Evolutionary conservation across 1,140 invertebrate species (phyloP), one percentile per base, ranked within the genome.

Genomic region (Scaptomyza hsui): DNA sequence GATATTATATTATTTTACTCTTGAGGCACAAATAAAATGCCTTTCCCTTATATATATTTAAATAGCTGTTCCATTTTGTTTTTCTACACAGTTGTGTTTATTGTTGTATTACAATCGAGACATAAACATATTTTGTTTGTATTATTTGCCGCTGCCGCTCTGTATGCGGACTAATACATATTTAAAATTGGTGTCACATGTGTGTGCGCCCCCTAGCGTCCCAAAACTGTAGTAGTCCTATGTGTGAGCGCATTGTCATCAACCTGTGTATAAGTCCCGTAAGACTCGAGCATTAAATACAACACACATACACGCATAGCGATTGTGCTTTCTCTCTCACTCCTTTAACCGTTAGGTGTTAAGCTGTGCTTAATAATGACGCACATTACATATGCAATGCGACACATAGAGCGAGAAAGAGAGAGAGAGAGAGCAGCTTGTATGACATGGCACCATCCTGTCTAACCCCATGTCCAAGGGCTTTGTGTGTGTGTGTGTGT

Each of bases 361-460:
- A 76, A 79, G 68, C 69, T 74, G 53, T 78, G 72, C 73, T 88
- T 88, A 56, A 77, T 81, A 74, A 77, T 81, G 80, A 77, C 64
- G 68, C 37, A 78, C 62, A 83, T 85, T 83, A 75, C 79, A 85
- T 75, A 83, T 83, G 79, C 79, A 72, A 70, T 75, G 57, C 55
- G 75, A 73, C 59, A 44, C 24, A 24, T 0, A 24, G 24, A 24
- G 24, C 24, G 7, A 1, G 26, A 9, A 7, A 29, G 26, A 9
- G 26, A 29, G 26, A 1, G 26, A 29, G 26, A 9, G 26, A 7
- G 26, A 9, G 26, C 9, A 24, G n/a, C n/a, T n/a, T n/a, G n/a
- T n/a, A n/a, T n/a, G 41, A 60, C 37, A 26, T 44, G 51, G 44
- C 42, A 39, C 19, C 19, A 48, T 32, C 39, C 12, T 24, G 24